Evolutionary conservation across 2,797 vertebrate genomes (phyloP).

Genomic region (Propithecus deckenii): DNA sequence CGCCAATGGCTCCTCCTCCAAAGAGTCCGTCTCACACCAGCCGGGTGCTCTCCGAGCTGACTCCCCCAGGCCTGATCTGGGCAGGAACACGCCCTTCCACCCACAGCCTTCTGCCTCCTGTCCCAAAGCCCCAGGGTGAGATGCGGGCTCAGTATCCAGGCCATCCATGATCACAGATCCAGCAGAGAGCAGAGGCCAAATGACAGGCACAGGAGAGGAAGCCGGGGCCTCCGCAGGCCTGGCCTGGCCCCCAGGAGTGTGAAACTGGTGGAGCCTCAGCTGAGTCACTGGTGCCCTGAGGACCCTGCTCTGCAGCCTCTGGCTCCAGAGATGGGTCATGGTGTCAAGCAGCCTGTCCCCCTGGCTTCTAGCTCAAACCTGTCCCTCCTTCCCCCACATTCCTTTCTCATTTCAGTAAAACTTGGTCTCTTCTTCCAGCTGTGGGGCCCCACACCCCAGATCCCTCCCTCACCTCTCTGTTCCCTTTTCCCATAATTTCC

Average conservation of each 20-base stretch:
- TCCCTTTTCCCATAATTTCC: background rate
- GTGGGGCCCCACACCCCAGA: background rate
- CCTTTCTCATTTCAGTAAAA: background rate
- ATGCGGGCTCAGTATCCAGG: background rate
- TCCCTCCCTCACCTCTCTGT: background rate
- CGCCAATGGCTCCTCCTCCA: background rate
- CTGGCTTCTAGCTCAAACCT: background rate
- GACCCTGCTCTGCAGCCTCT: background rate
- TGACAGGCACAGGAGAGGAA: background rate
- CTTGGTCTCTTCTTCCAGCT: background rate
- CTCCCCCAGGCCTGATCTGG: background rate
- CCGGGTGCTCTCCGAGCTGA: background rate
- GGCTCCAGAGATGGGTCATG: background rate
- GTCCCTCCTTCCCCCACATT: background rate
- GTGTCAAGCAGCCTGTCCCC: background rate
- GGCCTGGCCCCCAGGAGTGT: background rate
- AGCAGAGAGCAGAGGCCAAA: background rate
- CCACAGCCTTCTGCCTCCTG: background rate
- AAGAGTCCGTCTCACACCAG: background rate
- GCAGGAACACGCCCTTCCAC: background rate
- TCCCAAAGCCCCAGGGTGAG: background rate
- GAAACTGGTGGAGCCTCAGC: too few species aligned
- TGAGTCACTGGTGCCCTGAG: background rate
- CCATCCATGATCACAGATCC: background rate
- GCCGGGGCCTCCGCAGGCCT: background rate